Evolutionary conservation across 2,888 invertebrate species (phyloP).

Genomic region (Lithophane socia): DNA sequence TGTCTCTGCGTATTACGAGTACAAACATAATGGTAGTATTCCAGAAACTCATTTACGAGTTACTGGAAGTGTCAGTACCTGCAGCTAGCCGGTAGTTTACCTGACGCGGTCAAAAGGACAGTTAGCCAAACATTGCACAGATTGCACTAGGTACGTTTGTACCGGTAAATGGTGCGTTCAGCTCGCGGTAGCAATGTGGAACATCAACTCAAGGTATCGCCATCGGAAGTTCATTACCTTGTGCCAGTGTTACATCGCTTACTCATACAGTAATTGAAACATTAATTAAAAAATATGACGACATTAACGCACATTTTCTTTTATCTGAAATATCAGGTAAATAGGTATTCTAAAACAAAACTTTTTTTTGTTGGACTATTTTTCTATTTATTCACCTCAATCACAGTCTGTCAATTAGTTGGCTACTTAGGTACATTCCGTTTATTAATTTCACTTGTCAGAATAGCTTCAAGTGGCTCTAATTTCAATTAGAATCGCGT

Average conservation of each 20-base stretch:
- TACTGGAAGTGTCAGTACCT: slow-evolving; percentile 36
- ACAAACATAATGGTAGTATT: slow-evolving; percentile 29
- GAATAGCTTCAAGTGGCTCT: slow-evolving; percentile 29
- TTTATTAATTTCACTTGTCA: slow-evolving; percentile 44
- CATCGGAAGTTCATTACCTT: slow-evolving; percentile 19
- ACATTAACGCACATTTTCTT: too few species aligned
- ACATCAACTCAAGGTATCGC: slow-evolving; percentile 25
- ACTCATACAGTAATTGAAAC: too few species aligned
- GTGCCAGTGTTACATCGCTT: background rate
- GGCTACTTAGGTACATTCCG: background rate
- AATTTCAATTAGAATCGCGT: slow-evolving; percentile 54
- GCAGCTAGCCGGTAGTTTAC: slow-evolving; percentile 33
- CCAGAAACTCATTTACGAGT: slow-evolving; percentile 51
- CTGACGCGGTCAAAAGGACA: slow-evolving; percentile 48
- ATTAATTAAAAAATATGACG: too few species aligned
- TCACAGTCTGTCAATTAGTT: background rate
- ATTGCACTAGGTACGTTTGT: too few species aligned
- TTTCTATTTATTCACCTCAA: too few species aligned
- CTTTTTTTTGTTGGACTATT: too few species aligned
- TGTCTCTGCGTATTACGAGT: slow-evolving; percentile 5
- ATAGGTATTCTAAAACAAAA: too few species aligned
- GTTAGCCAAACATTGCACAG: slow-evolving; percentile 35
- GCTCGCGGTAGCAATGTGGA: slow-evolving; percentile 16
- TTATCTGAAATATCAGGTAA: too few species aligned
- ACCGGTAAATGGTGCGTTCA: background rate